These are phyloP conservation scores for Pterostichus niger DNA, from an alignment of 2,888 invertebrate species.

Conservation along the genomic window DNA sequence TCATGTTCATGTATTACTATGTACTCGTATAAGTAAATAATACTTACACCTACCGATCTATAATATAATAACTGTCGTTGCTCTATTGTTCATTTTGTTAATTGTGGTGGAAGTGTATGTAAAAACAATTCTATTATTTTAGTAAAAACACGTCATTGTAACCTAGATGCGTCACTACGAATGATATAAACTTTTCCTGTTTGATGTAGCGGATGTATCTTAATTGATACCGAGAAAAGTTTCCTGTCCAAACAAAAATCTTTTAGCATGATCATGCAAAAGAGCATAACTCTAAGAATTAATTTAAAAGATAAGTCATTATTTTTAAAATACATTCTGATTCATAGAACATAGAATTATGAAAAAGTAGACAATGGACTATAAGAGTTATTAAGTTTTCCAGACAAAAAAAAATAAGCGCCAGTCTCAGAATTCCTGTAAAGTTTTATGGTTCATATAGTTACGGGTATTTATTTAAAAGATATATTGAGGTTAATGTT, in stretches of 20 bases:
- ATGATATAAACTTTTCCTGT: conserved; percentile 33
- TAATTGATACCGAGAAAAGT: conserved; percentile 26
- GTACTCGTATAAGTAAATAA: too few species aligned
- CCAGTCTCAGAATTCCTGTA: too few species aligned
- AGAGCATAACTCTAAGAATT: not conserved
- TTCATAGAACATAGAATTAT: conserved; percentile 1
- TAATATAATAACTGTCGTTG: too few species aligned
- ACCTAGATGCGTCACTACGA: conserved; percentile 20
- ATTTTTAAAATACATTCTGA: not conserved
- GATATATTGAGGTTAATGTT: too few species aligned
- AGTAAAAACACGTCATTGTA: conserved; percentile 14
- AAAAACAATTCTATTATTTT: conserved; percentile 6
- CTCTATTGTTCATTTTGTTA: too few species aligned
- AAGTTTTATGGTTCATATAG: too few species aligned
- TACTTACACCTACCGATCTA: too few species aligned
- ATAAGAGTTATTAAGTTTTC: too few species aligned
- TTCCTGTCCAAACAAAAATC: conserved; percentile 17
- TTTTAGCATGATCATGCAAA: conserved; percentile 4
- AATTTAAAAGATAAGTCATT: conserved; percentile 16
- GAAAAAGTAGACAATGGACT: too few species aligned
- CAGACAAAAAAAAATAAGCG: too few species aligned
- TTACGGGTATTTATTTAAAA: too few species aligned
- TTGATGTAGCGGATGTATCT: conserved; percentile 25
- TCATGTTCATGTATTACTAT: too few species aligned
- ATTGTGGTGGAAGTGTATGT: not conserved